Percentiles rank a stretch among this genome's conserved stretches.
Evolutionary conservation across 2,888 invertebrate genomes (phyloP).

Genomic region (Nasonia oneida): DNA sequence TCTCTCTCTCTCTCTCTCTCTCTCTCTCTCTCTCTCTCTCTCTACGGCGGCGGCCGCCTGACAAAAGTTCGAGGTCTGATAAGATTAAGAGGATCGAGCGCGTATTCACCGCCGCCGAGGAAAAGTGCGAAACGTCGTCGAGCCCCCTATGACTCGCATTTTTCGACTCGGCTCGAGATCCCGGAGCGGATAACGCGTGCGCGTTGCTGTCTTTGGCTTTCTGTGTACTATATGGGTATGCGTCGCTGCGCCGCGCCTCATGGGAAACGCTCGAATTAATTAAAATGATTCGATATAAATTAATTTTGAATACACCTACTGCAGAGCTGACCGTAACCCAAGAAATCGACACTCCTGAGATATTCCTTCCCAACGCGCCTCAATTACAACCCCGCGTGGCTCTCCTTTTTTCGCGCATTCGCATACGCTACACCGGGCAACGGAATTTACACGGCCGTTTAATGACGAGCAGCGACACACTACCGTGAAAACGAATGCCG

Average conservation of each 20-base stretch:
- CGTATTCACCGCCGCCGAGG: constrained; percentile 41
- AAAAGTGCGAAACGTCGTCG: constrained; percentile 66
- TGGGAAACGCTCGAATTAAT: background rate
- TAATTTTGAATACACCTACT: background rate
- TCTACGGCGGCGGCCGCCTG: constrained; percentile 48
- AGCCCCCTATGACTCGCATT: constrained; percentile 55
- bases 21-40: constrained; percentile 45
- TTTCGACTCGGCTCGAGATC: constrained; percentile 55
- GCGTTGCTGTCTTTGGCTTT: background rate
- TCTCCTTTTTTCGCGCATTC: background rate
- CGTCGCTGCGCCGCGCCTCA: background rate
- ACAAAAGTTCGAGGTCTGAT: constrained; percentile 63
- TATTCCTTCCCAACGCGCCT: background rate
- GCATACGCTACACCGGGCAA: background rate
- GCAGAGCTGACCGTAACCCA: background rate
- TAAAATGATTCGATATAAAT: background rate
- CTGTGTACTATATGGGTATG: background rate
- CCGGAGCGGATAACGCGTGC: constrained; percentile 51
- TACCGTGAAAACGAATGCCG: constrained; percentile 37
- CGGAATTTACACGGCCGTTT: background rate
- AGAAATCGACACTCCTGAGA: background rate
- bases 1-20: constrained; percentile 12
- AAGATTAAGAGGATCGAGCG: constrained; percentile 63
- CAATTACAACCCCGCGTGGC: no score
- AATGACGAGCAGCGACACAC: background rate